Evolutionary conservation across 2,113 vertebrate genomes (phyloP).

Genomic region (Pollachius pollachius): DNA sequence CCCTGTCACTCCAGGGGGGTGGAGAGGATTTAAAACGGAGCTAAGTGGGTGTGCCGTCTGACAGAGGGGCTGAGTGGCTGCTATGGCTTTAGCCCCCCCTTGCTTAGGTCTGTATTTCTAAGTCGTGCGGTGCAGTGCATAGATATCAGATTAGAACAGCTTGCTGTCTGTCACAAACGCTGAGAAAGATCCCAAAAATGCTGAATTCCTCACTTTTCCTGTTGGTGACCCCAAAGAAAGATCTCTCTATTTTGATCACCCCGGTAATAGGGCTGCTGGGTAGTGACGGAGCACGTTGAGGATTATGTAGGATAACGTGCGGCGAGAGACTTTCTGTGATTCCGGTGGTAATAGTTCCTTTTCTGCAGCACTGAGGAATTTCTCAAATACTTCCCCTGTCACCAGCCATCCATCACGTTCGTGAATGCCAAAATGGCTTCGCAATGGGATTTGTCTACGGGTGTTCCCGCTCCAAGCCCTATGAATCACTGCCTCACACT

Average conservation of each 20-base stretch:
- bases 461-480: constrained; percentile 67
- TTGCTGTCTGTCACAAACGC: constrained; percentile 24
- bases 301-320: no score
- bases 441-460: constrained; percentile 65
- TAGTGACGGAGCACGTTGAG: no score
- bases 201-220: not conserved
- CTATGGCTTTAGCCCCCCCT: constrained; percentile 35
- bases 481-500: constrained; percentile 57
- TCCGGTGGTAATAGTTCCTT: no score
- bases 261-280: no score
- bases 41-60: constrained; percentile 46
- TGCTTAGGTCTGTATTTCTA: not conserved
- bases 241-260: no score
- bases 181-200: not conserved
- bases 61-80: constrained; percentile 42
- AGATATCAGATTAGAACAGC: constrained; percentile 44
- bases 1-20: constrained; percentile 51
- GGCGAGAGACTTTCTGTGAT: no score
- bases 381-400: constrained; percentile 45
- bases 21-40: constrained; percentile 53
- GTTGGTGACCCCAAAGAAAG: no score
- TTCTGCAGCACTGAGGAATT: no score
- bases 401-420: constrained; percentile 72
- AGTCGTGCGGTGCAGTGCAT: constrained; percentile 25
- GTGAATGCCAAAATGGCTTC: constrained; percentile 73